These are phyloP conservation scores for Patiria miniata DNA, from an alignment of 35 echinoderm and acorn worm genomes.

Conservation along the genomic window DNA sequence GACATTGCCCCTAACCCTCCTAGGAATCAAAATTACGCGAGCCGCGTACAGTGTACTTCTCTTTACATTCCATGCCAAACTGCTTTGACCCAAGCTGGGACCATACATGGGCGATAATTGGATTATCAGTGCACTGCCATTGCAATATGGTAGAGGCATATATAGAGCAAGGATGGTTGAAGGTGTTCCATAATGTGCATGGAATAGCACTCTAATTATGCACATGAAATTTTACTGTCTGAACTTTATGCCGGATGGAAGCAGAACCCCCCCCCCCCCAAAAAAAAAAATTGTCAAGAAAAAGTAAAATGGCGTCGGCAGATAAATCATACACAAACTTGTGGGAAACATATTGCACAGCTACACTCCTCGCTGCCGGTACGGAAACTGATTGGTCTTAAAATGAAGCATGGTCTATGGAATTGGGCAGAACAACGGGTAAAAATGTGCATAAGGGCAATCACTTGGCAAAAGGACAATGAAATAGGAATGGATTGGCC, in stretches of 20 bases:
- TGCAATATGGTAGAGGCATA: too few species aligned
- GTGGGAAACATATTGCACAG: too few species aligned
- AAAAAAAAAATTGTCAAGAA: neutral
- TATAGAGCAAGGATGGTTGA: too few species aligned
- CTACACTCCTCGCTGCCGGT: too few species aligned
- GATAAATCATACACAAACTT: too few species aligned
- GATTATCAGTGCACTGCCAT: neutral
- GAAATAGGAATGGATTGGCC: neutral
- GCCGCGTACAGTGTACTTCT: neutral
- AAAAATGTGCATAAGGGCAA: neutral
- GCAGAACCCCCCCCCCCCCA: too few species aligned
- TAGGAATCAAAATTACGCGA: too few species aligned
- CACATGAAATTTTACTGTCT: constrained; percentile 1
- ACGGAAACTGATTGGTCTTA: too few species aligned
- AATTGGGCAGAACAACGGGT: neutral
- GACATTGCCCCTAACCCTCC: too few species aligned
- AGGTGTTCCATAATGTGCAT: neutral
- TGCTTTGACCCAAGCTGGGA: neutral
- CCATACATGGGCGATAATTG: neutral
- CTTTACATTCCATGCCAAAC: neutral
- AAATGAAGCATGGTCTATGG: too few species aligned
- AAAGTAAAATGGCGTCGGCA: too few species aligned
- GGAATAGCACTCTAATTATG: neutral
- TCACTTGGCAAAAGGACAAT: neutral
- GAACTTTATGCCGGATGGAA: neutral